Evolutionary conservation across 1,140 invertebrate genomes (phyloP), one percentile per base, ranked within the genome.

Genomic region (Cyclargus thomasi): DNA sequence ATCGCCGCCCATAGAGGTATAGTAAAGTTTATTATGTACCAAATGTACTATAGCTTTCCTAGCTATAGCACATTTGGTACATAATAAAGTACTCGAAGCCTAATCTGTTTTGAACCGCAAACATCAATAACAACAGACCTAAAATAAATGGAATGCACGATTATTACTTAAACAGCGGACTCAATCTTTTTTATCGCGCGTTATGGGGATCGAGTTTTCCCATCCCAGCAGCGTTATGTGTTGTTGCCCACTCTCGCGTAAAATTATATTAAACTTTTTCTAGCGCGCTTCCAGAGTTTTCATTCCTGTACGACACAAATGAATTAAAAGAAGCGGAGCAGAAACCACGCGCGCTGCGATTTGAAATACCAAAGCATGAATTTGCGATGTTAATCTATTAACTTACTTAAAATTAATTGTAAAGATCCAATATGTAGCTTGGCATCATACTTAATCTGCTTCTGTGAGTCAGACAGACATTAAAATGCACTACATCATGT

Each of bases 111-210:
- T 47, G 11, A 47, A 47, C 39, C 39, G 39, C 39, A 47, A 47
- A 47, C 39, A 11, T 11, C 39, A 47, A 47, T 47, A 47, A 47
- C 39, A 47, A 47, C 39, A 39, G 36, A 39, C 10, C 2, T 11
- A 14, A 39, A 39, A 39, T 39, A 39, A 39, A 39, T 39, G 36
- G 11, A 39, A 39, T 39, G 11, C 36, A 39, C 8, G 18, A 64
- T n/a, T 86, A 85, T 84, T 85, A 82, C 79, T 73, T 75, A 74
- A 73, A 73, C 78, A 82, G 81, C 80, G 79, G 86, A 79, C 83
- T 85, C 83, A 86, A 89, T 89, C 83, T 86, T 77, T 85, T 87
- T 87, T 87, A 89, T 88, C 84, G 80, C 70, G 67, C 73, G 78
- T 84, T 86, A 84, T 81, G 81, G 81, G 74, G 83, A 86, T 85